Conservation (phyloP, 2,113 vertebrate genomes). For the Alces alces region DNA sequence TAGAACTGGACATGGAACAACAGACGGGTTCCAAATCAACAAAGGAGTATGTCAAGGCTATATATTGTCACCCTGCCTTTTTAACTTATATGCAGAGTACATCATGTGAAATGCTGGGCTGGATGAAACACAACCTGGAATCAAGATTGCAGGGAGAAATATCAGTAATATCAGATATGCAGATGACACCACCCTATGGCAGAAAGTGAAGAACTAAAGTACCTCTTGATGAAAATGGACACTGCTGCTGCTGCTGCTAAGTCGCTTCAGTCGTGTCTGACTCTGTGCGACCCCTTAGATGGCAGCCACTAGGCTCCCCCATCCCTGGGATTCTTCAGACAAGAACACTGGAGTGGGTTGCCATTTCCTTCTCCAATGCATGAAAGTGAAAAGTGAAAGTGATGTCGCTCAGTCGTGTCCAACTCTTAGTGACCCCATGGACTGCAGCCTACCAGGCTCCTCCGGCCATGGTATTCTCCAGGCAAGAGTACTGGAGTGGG, state of each 20-base stretch:
- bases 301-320: not conserved
- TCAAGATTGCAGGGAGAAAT: not conserved
- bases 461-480: too few relatives aligned
- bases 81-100: not conserved
- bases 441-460: too few relatives aligned
- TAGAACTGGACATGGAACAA: not conserved
- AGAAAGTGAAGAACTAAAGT: not conserved
- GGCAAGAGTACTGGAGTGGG: too few relatives aligned
- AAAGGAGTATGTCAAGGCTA: not conserved
- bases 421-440: too few relatives aligned
- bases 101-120: not conserved
- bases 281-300: not conserved
- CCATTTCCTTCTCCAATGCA: not conserved
- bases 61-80: not conserved
- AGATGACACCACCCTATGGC: not conserved
- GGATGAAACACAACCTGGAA: not conserved
- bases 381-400: too few relatives aligned
- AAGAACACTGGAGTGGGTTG: not conserved
- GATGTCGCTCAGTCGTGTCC: too few relatives aligned
- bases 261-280: rapidly evolving
- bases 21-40: not conserved
- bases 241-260: not conserved
- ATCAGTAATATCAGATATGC: not conserved
- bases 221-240: not conserved
- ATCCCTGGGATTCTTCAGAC: not conserved